Evolutionary conservation across 2,797 vertebrate species (phyloP), one percentile per base, ranked within the genome.

Genomic region (Hippocampus kuda): DNA sequence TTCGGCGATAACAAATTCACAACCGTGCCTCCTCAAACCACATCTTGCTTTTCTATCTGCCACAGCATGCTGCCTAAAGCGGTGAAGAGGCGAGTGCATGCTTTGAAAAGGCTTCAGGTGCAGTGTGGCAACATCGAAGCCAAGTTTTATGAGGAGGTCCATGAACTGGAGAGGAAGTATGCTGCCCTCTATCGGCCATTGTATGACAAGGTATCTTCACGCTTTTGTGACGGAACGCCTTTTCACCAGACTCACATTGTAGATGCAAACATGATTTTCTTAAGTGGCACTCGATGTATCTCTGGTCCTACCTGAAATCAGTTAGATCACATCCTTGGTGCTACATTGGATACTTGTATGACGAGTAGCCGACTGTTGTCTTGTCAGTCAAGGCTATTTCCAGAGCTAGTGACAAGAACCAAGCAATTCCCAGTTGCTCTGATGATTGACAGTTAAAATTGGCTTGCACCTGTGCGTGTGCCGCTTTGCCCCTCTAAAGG

Each of bases 91-190:
- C 90, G 97, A 92, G 93, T 99, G 59, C 92, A 96, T 70, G 96
- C 97, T 22, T 79, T 99, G 89, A 99, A 99, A 81, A 93, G 93
- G 79, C 94, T 99, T 44, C 97, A 99, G 86, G 93, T 94, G 81
- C 94, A 94, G 69, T 97, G 94, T 74, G 94, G 94, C 24, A 93
- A 96, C 84, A 96, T 96, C 84, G 96, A 99, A 82, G 94, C 96
- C 62, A 96, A 95, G 83, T 99, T 99, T 90, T 99, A 99, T 34
- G 95, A 98, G 75, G 97, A 99, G 81, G 95, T 99, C 53, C 97
- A 99, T 3, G 95, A 96, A 77, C 81, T 99, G 70, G 96, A 99
- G 89, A 90, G 96, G 82, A 99, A 99, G 74, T 99, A 98, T 0
- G 94, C 97, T 2, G 91, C 92, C 0, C 88, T 98, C 22, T 99